phyloP scores from a whole-genome alignment of 2,888 invertebrate genomes.

The Hirudinaria manillensis region DNA sequence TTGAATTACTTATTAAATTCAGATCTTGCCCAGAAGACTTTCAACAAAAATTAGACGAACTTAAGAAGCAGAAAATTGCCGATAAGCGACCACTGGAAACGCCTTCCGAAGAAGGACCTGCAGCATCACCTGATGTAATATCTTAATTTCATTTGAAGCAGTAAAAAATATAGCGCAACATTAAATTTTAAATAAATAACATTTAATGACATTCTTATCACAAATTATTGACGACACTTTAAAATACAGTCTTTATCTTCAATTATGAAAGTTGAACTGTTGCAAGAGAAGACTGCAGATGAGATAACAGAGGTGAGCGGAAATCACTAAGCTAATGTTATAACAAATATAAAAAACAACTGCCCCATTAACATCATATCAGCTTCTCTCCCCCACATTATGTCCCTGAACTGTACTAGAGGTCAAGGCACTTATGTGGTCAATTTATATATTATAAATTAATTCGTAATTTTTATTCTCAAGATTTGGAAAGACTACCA shows the following conservation, averaged over 20 bases:
- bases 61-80: slow-evolving; percentile 38
- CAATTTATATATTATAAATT: background rate
- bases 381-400: no score
- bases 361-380: no score
- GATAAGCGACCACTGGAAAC: slow-evolving; percentile 29
- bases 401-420: background rate
- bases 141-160: slow-evolving; percentile 40
- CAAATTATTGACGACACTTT: slow-evolving; percentile 27
- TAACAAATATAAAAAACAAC: background rate
- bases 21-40: slow-evolving; percentile 43
- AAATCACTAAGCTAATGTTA: background rate
- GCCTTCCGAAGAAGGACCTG: background rate
- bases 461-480: slow-evolving; percentile 34
- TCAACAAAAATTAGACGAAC: slow-evolving; percentile 39
- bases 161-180: background rate
- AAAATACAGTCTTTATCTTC: slow-evolving; percentile 45
- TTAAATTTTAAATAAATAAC: background rate
- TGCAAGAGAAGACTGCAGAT: slow-evolving; percentile 45
- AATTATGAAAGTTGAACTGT: slow-evolving; percentile 48
- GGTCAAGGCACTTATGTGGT: background rate
- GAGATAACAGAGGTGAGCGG: slow-evolving; percentile 47
- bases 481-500: slow-evolving; percentile 50
- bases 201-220: background rate
- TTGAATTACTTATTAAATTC: background rate
- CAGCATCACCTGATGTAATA: background rate